A percentile compares a stretch with the other conserved stretches of the same genome.
These are phyloP conservation scores for Ylistrum balloti DNA, from an alignment of 1,140 invertebrate species.

Conservation along the genomic window DNA sequence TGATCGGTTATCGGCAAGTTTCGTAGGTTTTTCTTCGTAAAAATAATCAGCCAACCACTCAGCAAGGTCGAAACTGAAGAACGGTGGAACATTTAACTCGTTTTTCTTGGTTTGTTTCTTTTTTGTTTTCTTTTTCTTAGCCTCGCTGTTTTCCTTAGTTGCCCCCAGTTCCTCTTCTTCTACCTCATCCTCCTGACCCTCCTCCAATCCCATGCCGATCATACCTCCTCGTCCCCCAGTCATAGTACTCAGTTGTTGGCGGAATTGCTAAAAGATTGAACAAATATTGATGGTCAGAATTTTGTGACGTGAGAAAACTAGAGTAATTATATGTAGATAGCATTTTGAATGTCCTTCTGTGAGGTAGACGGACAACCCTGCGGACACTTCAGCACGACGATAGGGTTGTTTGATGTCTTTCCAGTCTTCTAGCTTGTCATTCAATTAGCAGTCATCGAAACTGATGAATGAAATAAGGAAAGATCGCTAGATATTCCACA, in stretches of 20 bases:
- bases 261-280: background rate
- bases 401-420: too few species aligned
- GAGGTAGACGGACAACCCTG: too few species aligned
- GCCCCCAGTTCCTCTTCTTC: background rate
- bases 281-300: too few species aligned
- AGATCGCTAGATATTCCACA: too few species aligned
- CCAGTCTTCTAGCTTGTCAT: too few species aligned
- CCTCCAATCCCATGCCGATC: background rate
- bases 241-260: background rate
- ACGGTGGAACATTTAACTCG: background rate
- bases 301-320: too few species aligned
- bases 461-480: too few species aligned
- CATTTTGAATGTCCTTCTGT: too few species aligned
- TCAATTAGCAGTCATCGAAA: too few species aligned
- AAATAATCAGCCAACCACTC: background rate
- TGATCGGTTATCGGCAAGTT: background rate
- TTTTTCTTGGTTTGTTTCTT: background rate
- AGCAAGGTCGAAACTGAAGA: background rate
- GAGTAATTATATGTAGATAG: too few species aligned
- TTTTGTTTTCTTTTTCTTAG: background rate
- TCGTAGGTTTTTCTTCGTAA: background rate
- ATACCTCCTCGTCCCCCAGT: background rate
- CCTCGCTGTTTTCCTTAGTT: background rate
- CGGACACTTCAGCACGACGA: too few species aligned
- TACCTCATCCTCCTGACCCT: background rate